Percentiles rank a stretch among this genome's conserved stretches.
phyloP scores from a whole-genome alignment of 2,888 invertebrate genomes.

The Tetanocera ferruginea region DNA sequence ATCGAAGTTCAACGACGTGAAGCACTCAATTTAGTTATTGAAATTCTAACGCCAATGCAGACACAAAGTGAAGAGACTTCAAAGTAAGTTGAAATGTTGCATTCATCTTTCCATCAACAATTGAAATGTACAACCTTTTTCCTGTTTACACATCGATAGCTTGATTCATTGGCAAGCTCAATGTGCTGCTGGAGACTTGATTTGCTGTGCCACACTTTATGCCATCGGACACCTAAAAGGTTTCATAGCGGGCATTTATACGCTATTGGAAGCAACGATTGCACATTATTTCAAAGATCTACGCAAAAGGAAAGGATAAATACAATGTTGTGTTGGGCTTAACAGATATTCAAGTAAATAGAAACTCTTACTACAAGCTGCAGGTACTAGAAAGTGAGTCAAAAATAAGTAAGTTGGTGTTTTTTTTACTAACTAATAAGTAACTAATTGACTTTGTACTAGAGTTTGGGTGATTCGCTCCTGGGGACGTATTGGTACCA shows the following conservation, averaged over 20 bases:
- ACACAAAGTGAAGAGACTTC: slow-evolving; percentile 66
- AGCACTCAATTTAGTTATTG: slow-evolving; percentile 64
- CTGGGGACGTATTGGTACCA: slow-evolving; percentile 98
- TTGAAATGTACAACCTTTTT: background rate
- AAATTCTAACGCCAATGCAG: slow-evolving; percentile 65
- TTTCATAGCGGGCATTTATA: slow-evolving; percentile 61
- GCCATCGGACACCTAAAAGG: slow-evolving; percentile 66
- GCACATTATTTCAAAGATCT: slow-evolving; percentile 68
- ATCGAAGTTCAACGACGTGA: slow-evolving; percentile 62
- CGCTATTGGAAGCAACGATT: slow-evolving; percentile 65
- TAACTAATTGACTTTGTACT: background rate
- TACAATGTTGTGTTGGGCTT: slow-evolving; percentile 86
- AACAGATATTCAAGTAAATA: slow-evolving; percentile 87
- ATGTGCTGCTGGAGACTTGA: slow-evolving; percentile 58
- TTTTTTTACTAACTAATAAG: too few relatives aligned
- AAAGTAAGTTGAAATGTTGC: slow-evolving; percentile 55
- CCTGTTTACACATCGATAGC: slow-evolving; percentile 63
- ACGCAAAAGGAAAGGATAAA: slow-evolving; percentile 72
- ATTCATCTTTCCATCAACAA: background rate
- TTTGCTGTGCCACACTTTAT: slow-evolving; percentile 61
- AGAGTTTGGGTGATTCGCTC: slow-evolving; percentile 88
- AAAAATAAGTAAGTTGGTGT: slow-evolving; percentile 70
- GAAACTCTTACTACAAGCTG: slow-evolving; percentile 95
- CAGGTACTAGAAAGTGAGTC: slow-evolving; percentile 87
- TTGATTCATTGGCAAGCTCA: slow-evolving; percentile 65